Percentiles rank a stretch among this genome's conserved stretches.
Conservation (phyloP, 2,113 vertebrate genomes). For the Tyrannus savana region DNA sequence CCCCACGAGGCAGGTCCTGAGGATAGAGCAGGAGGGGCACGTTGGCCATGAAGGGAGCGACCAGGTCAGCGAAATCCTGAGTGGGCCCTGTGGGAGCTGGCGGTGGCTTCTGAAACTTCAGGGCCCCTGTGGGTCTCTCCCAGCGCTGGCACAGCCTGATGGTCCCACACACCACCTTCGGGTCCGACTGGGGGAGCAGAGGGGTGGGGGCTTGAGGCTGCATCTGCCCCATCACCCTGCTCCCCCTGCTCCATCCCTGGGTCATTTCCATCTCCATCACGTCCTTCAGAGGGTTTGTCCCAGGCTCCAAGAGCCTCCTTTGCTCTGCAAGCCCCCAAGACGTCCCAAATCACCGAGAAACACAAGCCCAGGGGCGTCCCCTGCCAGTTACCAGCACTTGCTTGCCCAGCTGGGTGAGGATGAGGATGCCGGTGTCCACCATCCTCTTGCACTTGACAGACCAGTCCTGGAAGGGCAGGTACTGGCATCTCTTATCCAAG, state of each 20-base stretch:
- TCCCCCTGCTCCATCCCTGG: accelerated
- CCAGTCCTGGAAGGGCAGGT: constrained; percentile 81
- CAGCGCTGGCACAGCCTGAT: constrained; percentile 76
- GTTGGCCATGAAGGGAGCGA: constrained; percentile 80
- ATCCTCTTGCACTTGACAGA: constrained; percentile 83
- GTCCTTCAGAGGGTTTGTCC: neutral
- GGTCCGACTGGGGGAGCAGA: constrained; percentile 72
- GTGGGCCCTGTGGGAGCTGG: constrained; percentile 68
- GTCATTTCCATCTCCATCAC: neutral
- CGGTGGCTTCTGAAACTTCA: constrained; percentile 54
- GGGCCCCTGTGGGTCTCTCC: constrained; percentile 58
- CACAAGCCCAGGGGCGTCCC: accelerated
- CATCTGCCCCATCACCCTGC: neutral
- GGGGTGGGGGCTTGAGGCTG: neutral
- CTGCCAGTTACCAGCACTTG: constrained; percentile 83
- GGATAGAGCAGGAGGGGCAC: constrained; percentile 85
- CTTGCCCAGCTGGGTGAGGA: constrained; percentile 84
- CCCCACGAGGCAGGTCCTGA: constrained; percentile 39
- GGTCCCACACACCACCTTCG: constrained; percentile 77
- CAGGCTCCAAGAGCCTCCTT: neutral
- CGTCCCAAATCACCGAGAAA: neutral
- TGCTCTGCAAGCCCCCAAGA: neutral
- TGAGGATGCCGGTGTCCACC: constrained; percentile 83
- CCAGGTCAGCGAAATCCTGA: constrained; percentile 69
- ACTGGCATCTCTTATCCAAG: constrained; percentile 87